Evolutionary conservation across 2,888 invertebrate genomes (phyloP).

Genomic region (Argyra leucocephala): DNA sequence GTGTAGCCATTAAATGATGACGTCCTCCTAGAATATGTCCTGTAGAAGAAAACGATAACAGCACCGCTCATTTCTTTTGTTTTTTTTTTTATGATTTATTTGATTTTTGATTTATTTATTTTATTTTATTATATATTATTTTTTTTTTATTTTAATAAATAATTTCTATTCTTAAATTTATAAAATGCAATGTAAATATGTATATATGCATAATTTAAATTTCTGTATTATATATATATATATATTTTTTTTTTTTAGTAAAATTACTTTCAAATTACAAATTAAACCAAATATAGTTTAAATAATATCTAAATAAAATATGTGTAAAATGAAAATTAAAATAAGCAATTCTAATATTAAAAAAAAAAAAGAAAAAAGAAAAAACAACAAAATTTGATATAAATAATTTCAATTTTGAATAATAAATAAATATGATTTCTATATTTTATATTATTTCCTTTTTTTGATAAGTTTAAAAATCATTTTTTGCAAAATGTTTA

Average conservation of each 20-base stretch:
- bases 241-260: slow-evolving; percentile 10
- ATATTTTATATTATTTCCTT: too few relatives aligned
- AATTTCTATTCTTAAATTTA: slow-evolving; percentile 25
- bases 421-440: too few relatives aligned
- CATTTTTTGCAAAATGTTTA: too few relatives aligned
- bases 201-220: slow-evolving; percentile 22
- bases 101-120: slow-evolving; percentile 17
- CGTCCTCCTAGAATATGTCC: slow-evolving; percentile 35
- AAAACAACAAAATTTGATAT: too few relatives aligned
- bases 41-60: slow-evolving; percentile 30
- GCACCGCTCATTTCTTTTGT: not conserved
- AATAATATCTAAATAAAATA: too few relatives aligned
- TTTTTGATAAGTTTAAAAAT: too few relatives aligned
- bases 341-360: slow-evolving; percentile 17
- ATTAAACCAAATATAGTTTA: too few relatives aligned
- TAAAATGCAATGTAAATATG: slow-evolving; percentile 21
- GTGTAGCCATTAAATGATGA: slow-evolving; percentile 36
- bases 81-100: slow-evolving; percentile 13
- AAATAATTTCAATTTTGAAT: too few relatives aligned
- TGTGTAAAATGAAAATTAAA: slow-evolving; percentile 19
- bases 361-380: too few relatives aligned
- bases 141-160: slow-evolving; percentile 26
- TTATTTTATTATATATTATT: too few relatives aligned
- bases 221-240: slow-evolving; percentile 18
- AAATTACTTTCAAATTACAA: not conserved